Evolutionary conservation across 1,140 invertebrate genomes (phyloP), one percentile per base, ranked within the genome.

Genomic region (Eriosoma lanigerum): DNA sequence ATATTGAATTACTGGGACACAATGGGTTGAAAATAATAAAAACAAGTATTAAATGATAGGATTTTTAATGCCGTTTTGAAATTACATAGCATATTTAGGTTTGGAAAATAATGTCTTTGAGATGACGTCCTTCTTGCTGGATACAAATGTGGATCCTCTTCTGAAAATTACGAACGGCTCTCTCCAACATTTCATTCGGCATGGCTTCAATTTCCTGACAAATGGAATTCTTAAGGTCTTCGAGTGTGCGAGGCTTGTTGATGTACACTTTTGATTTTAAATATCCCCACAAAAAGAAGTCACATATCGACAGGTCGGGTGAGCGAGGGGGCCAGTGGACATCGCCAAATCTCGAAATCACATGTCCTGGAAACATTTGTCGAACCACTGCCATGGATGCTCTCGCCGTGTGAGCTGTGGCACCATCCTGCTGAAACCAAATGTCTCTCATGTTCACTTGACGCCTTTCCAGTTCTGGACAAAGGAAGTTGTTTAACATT

Each of bases 391-490:
- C n/a, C n/a, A n/a, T n/a, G n/a, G n/a, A n/a, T n/a, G n/a, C n/a
- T n/a, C 58, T 62, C 24, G 58, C 44, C 38, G 82, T 83, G 81
- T 83, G 83, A 29, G 81, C 52, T 24, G 82, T 83, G 80, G 82
- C 82, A 38, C 82, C 81, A 70, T 83, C 82, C 73, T 83, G 81
- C 64, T 83, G 82, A 76, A 83, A 83, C 82, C 83, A 83, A 80
- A 81, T 80, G 73, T 83, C 46, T 38, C 44, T 73, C 38, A 83
- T 58, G 26, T 48, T 73, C 32, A 83, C 32, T 70, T 81, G 80
- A 76, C 81, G 64, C 50, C 81, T 60, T 29, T 81, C 70, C 46
- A 83, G 48, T n/a, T n/a, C n/a, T n/a, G n/a, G n/a, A n/a, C n/a
- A n/a, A n/a, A n/a, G n/a, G n/a, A n/a, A n/a, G n/a, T 82, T 80